Base-by-base conservation (phyloP, 2,113 vertebrate species). In the Urocolius indicus region DNA sequence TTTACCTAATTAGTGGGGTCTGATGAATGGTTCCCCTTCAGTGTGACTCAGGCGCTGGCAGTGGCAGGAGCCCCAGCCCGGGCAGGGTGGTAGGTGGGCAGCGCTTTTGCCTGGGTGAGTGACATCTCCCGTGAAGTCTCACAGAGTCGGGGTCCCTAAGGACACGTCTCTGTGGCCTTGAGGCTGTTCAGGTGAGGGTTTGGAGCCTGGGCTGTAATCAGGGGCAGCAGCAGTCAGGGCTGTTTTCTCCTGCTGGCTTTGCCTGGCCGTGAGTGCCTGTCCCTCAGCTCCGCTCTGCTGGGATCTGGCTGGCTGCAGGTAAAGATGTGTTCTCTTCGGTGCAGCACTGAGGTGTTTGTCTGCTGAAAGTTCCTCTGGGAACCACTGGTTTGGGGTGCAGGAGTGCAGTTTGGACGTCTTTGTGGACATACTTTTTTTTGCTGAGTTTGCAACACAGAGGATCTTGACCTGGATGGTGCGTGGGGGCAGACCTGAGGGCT, bases 1-100 rank as follows among this genome's bases (percentile, higher is more conserved):
- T 81, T 87, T 84, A 90, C 76, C 85, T 92, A 93, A 93, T 96
- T 95, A 96, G 82, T 14, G 49, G 76, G 71, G 79, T 63, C 92
- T 93, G 94, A 77, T 94, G 80, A 89, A 81, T 92, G 77, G 72
- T 65, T 92, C 57, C 57, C 32, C 27, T 81, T 74, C 5, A 46
- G 45, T 54, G 73, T 94, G 92, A 85, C 62, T 95, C 84, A 86
- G 79, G 75, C 1, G 0, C 63, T 67, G 92, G 34, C 78, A 85
- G 71, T n/a, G 41, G 81, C 90, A 87, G 84, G 65, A 92, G 57
- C 75, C 27, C 20, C 38, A 38, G 54, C 77, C 78, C 16, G 2
- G 79, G 62, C 10, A 75, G 66, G 43, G 73, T 84, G 84, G 38
- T 51, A 6, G 36, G 54, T 62, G 78, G 89, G 81, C 75, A 77